phyloP scores from a whole-genome alignment of 2,888 invertebrate genomes.

The Zaprionus bogoriensis region DNA sequence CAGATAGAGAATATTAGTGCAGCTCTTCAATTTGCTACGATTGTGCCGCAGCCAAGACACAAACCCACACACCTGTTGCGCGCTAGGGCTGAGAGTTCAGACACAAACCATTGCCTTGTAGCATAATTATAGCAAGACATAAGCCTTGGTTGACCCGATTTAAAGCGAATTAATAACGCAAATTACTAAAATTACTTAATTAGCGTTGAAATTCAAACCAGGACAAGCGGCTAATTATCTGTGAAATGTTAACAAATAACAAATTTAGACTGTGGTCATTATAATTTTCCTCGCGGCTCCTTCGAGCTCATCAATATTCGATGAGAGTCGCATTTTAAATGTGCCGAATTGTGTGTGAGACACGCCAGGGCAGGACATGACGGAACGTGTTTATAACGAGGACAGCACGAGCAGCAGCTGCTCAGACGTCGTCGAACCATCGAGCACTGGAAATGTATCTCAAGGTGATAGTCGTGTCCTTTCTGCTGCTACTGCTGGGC shows the following conservation, averaged over 20 bases:
- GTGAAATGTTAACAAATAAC: conserved; percentile 5
- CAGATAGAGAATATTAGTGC: no score
- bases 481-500: conserved; percentile 85
- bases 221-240: conserved; percentile 7
- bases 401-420: background rate
- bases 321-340: conserved; percentile 30
- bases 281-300: background rate
- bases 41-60: no score
- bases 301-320: conserved; percentile 27
- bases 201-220: background rate
- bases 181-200: conserved; percentile 24
- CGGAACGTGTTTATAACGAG: conserved; percentile 31
- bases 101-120: conserved; percentile 28
- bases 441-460: conserved; percentile 46
- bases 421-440: conserved; percentile 15
- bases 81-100: no score
- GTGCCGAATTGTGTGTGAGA: conserved; percentile 14
- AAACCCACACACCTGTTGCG: no score
- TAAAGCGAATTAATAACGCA: background rate
- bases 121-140: conserved; percentile 1
- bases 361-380: conserved; percentile 29
- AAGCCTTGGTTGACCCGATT: background rate
- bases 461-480: conserved; percentile 84
- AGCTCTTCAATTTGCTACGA: no score
- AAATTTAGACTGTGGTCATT: background rate